Base-by-base conservation (phyloP, 2,797 vertebrate genomes). In the Melanotaenia boesemani region DNA sequence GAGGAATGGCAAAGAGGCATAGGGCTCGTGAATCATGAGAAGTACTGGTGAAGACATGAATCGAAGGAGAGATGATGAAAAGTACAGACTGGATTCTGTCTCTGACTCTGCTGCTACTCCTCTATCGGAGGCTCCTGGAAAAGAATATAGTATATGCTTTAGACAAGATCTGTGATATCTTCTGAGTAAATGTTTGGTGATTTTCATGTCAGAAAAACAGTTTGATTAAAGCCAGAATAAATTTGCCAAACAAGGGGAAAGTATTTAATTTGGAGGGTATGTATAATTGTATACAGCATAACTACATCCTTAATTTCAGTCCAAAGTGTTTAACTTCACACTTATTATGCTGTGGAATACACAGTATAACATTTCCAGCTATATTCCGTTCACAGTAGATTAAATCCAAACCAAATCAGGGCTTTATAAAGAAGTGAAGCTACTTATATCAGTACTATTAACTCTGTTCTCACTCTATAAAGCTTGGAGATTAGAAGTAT, bases 1-100 rank as follows among this genome's bases (percentile, higher is more conserved):
- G 74, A 79, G 72, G 63, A 76, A 75, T 37, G 65, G 78, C 67
- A 81, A 58, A 78, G 68, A 81, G 63, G 70, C 67, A 65, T 75
- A 70, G 52, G 61, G 59, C 76, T 83, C 68, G 39, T 77, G 74
- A 80, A 69, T 86, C 76, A 73, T 30, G 50, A 67, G 63, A 52
- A 50, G 70, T 18, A 82, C 36, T 32, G 56, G 68, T 48, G 18
- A 74, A 79, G 67, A 67, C 48, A 55, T 67, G 57, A 86, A 79
- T 67, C 36, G 5, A 82, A 79, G 67, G 22, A 65, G 41, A 74
- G 74, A 82, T 81, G 74, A 74, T 20, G 67, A 22, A 63, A 61
- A 76, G 65, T 44, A 57, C 67, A 63, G 18, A 32, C 22, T 60
- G 30, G 55, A 63, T 66, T 44, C 39, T 8, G 26, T 8, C 48